Evolutionary conservation across 2,888 invertebrate species (phyloP).

Genomic region (Plebejus anna): DNA sequence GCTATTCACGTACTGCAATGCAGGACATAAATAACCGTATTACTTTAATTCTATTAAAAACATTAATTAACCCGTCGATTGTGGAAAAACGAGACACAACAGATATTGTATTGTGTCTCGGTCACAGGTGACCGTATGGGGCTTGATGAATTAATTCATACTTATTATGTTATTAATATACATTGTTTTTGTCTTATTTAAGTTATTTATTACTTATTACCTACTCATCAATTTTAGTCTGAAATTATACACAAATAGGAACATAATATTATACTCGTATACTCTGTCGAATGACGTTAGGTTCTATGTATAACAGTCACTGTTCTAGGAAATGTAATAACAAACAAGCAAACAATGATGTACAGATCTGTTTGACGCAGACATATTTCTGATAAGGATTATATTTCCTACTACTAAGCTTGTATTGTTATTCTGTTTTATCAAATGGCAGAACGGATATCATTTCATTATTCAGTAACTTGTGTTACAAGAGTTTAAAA

Average conservation of each 20-base stretch:
- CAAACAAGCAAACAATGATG: not conserved
- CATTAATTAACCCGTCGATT: too few relatives aligned
- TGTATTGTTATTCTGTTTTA: not conserved
- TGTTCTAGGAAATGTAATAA: not conserved
- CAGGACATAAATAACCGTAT: too few relatives aligned
- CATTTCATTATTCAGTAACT: not conserved
- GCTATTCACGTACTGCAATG: too few relatives aligned
- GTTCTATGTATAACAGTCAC: not conserved
- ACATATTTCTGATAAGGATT: constrained; percentile 5
- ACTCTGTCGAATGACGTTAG: not conserved
- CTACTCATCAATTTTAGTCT: not conserved
- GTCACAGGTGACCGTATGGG: too few relatives aligned
- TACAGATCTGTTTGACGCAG: not conserved
- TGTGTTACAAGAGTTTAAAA: too few relatives aligned
- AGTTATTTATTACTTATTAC: too few relatives aligned
- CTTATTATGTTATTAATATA: too few relatives aligned
- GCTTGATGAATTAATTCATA: too few relatives aligned
- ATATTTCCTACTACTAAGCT: not conserved
- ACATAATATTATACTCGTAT: not conserved
- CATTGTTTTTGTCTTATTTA: not conserved
- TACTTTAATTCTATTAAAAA: too few relatives aligned
- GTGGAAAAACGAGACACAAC: too few relatives aligned
- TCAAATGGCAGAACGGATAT: not conserved
- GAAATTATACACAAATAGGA: not conserved
- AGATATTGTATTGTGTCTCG: too few relatives aligned